Evolutionary conservation across 2,888 invertebrate genomes (phyloP), one percentile per base, ranked within the genome.

Genomic region (Polyommatus iphigenia): DNA sequence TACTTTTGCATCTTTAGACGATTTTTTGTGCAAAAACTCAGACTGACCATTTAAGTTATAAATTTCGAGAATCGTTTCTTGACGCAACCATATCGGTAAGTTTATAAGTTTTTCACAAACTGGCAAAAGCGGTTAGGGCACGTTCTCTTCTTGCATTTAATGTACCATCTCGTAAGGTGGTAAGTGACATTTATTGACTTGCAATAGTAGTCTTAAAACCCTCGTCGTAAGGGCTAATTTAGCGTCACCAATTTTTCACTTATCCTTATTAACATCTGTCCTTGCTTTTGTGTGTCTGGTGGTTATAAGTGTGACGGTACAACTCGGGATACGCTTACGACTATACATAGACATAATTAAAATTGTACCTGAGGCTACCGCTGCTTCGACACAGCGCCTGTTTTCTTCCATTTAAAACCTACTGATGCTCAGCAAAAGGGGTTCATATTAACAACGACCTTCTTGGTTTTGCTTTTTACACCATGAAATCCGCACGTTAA

Each of bases 291-390:
- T 93, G 87, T 86, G 92, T 89, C 88, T 92, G 90, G 89, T 89
- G 90, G 87, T 90, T 88, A 90, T 87, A 86, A 90, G 92, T 91
- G 92, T 91, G 92, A 91, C 92, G 91, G 92, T 91, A 92, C 91
- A 89, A 82, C 83, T 82, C 80, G 85, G 85, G 91, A 90, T 93
- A 92, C 92, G 92, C 93, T 90, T 90, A 87, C 90, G 83, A 89
- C 87, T 90, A 88, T 88, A 87, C 83, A 83, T 85, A 88, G 83
- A 81, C 87, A 87, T 91, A 92, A 92, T 92, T 91, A 91, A 75
- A 75, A 92, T 90, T 91, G 88, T 93, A 93, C 93, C 93, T 93
- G 93, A 87, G 89, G 87, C 87, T 87, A 87, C 85, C 85, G 81
- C 83, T 75, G 79, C 78, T 75, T 76, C 36, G 67, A 78, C 81